Percentiles rank a stretch among this genome's conserved stretches.
These are phyloP conservation scores for Anthopleura sola DNA, from an alignment of 64 coral and sea anemone species.

Conservation along the genomic window DNA sequence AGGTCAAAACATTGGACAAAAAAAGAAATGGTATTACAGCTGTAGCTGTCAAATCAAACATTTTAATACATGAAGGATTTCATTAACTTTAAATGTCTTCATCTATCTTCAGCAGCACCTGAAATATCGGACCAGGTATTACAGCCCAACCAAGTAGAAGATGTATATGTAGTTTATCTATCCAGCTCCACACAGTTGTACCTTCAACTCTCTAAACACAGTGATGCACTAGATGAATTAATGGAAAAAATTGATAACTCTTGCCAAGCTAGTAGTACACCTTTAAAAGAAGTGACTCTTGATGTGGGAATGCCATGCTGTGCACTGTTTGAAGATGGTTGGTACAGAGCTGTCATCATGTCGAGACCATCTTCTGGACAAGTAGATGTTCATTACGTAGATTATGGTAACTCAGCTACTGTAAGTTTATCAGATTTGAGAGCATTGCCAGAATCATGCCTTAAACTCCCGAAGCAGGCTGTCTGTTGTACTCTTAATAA, in stretches of 20 bases:
- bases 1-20: no score
- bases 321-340: constrained; percentile 47
- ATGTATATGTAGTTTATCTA: constrained; percentile 6
- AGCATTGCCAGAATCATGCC: constrained; percentile 6
- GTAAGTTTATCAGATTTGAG: not conserved
- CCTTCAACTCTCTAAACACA: not conserved
- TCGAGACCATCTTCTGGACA: constrained; percentile 25
- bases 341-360: constrained; percentile 64
- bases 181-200: not conserved
- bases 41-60: no score
- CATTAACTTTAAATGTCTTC: no score
- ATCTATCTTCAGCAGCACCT: constrained; percentile 5
- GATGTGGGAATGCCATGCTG: not conserved
- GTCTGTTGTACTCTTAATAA: constrained; percentile 37
- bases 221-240: not conserved
- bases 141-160: constrained; percentile 12
- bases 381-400: constrained; percentile 59
- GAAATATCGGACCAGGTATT: not conserved
- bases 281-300: not conserved
- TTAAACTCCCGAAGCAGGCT: constrained; percentile 47
- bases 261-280: not conserved
- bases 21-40: no score
- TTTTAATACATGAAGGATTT: no score
- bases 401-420: constrained; percentile 67
- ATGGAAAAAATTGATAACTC: not conserved